These are phyloP conservation scores for Herminia tarsipennalis DNA, from an alignment of 2,888 invertebrate genomes.

Conservation along the genomic window DNA sequence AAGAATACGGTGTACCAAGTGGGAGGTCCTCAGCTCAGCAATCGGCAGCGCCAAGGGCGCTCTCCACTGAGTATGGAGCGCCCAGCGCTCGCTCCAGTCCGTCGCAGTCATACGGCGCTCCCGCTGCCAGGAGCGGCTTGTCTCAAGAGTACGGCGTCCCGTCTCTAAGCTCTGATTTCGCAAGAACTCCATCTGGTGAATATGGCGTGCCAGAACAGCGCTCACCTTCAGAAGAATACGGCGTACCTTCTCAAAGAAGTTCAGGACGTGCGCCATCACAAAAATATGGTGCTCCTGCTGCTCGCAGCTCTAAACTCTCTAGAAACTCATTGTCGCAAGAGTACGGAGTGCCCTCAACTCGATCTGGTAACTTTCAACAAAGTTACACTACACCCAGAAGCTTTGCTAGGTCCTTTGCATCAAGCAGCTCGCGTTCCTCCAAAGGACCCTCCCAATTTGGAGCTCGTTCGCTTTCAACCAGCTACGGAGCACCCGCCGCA, in stretches of 20 bases:
- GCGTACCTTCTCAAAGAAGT: constrained; percentile 50
- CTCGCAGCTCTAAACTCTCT: constrained; percentile 41
- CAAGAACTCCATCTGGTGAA: constrained; percentile 44
- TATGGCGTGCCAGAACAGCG: constrained; percentile 56
- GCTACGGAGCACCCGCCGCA: constrained; percentile 25
- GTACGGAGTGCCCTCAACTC: constrained; percentile 56
- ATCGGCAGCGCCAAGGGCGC: constrained; percentile 20
- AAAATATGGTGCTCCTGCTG: constrained; percentile 52
- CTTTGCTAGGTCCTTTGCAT: constrained; percentile 45
- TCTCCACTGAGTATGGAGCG: constrained; percentile 52
- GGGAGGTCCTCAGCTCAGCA: constrained; percentile 24
- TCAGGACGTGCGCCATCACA: constrained; percentile 47
- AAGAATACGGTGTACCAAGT: constrained; percentile 52
- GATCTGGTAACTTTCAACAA: constrained; percentile 42
- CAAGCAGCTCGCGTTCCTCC: constrained; percentile 29
- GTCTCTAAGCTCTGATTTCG: constrained; percentile 36
- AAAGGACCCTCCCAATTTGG: constrained; percentile 47
- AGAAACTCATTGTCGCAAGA: constrained; percentile 50
- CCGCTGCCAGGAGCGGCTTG: constrained; percentile 17
- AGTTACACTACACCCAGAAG: constrained; percentile 59
- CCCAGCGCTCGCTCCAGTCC: constrained; percentile 44
- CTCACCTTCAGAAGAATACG: constrained; percentile 57
- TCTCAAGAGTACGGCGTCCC: constrained; percentile 45
- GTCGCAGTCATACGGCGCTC: constrained; percentile 33
- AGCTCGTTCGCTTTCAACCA: constrained; percentile 29